Evolutionary conservation across 2,888 invertebrate genomes (phyloP), one percentile per base, ranked within the genome.

Genomic region (Augochlorella aurata): DNA sequence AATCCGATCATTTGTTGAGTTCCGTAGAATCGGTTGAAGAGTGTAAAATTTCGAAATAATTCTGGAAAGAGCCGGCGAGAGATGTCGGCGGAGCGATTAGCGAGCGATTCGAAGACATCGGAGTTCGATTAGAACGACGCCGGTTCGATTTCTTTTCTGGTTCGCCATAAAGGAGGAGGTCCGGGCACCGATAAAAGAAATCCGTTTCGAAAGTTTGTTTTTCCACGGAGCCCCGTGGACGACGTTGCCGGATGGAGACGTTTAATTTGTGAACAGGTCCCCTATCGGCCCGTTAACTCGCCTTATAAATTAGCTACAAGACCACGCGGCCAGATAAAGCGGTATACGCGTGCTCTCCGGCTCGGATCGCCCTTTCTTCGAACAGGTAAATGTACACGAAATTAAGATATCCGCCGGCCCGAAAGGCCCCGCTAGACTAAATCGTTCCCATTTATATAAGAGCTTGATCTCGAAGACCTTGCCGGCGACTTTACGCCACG

Each of bases 221-320:
- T 58, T 49, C 38, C 14, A 63, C 66, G 54, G 67, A 58, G 52
- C 69, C 74, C n/a, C n/a, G 71, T 74, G 72, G 47, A 72, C 78
- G 47, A 49, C 78, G 70, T 77, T 87, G 86, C 24, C 24, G 88
- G 29, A 92, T 92, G 90, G 91, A 92, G 91, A 91, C 91, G 89
- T 92, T 92, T 92, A 91, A 92, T 92, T 92, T 92, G 92, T 92
- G 91, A 91, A 92, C 90, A 90, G 89, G 88, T 89, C 88, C 84
- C 81, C 86, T 92, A 92, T 92, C 91, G 89, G 78, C 54, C 79
- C 89, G 89, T 90, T 91, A 92, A 91, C 91, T 88, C 74, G 78
- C 88, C 89, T 90, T 90, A 92, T 92, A 92, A 92, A 92, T 92
- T 91, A 92, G 91, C 89, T 90, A 91, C 91, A 90, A 91, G 90